Evolutionary conservation across 2,888 invertebrate species (phyloP).

Genomic region (Pseudeuparius sepicola): DNA sequence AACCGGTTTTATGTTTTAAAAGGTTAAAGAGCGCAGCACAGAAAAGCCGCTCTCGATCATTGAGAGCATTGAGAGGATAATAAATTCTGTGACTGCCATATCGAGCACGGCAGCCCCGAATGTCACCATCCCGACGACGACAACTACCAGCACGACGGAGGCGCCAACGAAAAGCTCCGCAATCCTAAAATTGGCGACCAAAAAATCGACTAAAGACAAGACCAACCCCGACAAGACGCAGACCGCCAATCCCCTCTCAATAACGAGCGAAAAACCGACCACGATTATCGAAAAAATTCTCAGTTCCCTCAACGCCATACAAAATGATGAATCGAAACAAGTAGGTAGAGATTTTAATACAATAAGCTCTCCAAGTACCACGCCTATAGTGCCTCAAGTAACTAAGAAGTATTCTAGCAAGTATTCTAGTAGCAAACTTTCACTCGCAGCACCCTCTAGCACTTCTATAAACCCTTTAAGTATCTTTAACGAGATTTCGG

Average conservation of each 20-base stretch:
- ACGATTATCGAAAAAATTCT: slow-evolving; percentile 39
- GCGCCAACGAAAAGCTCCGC: slow-evolving; percentile 32
- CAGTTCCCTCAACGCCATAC: slow-evolving; percentile 37
- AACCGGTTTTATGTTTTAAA: slow-evolving; percentile 18
- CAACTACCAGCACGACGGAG: slow-evolving; percentile 19
- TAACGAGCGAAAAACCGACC: slow-evolving; percentile 37
- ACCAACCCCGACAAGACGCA: slow-evolving; percentile 23
- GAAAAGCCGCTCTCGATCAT: slow-evolving; percentile 36
- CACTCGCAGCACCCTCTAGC: slow-evolving; percentile 29
- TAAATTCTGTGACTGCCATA: slow-evolving; percentile 37
- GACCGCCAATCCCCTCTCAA: slow-evolving; percentile 22
- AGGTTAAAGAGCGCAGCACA: slow-evolving; percentile 30
- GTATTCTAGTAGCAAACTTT: slow-evolving; percentile 22
- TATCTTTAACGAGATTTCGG: slow-evolving; percentile 32
- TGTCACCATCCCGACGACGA: slow-evolving; percentile 21
- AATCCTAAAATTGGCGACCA: slow-evolving; percentile 36
- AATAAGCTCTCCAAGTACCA: slow-evolving; percentile 29
- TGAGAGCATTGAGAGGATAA: slow-evolving; percentile 39
- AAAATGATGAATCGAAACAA: slow-evolving; percentile 32
- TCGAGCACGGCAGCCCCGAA: slow-evolving; percentile 31
- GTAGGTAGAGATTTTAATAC: slow-evolving; percentile 36
- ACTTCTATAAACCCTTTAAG: slow-evolving; percentile 32
- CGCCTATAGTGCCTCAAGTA: slow-evolving; percentile 28
- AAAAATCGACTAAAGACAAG: slow-evolving; percentile 30
- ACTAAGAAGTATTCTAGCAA: slow-evolving; percentile 26